Percentiles rank a stretch among this genome's conserved stretches.
Conservation (phyloP, 2,888 invertebrate genomes). For the Hirtodrosophila confusa region DNA sequence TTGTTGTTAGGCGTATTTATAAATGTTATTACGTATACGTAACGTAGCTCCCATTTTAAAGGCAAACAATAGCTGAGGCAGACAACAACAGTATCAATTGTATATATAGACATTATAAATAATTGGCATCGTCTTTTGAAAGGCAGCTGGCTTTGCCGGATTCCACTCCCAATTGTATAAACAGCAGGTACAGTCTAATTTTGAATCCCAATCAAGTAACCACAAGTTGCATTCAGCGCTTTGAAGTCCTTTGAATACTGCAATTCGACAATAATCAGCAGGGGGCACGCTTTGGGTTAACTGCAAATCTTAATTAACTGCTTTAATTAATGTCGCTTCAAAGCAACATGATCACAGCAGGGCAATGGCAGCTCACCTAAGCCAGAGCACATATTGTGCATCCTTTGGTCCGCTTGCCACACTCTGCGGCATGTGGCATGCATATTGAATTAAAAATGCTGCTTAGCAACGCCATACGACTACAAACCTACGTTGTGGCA, state of each 20-base stretch:
- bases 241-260: slow-evolving; percentile 11
- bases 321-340: slow-evolving; percentile 29
- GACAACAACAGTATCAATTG: slow-evolving; percentile 18
- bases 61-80: slow-evolving; percentile 54
- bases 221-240: neutral
- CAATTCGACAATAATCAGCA: slow-evolving; percentile 3
- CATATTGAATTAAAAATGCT: slow-evolving; percentile 68
- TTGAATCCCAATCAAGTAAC: neutral
- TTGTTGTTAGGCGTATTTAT: slow-evolving; percentile 77
- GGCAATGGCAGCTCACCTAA: slow-evolving; percentile 10
- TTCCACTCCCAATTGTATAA: too few relatives aligned
- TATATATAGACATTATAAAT: slow-evolving; percentile 23
- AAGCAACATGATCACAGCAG: neutral
- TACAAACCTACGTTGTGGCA: slow-evolving; percentile 57
- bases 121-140: slow-evolving; percentile 37
- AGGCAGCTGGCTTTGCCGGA: neutral
- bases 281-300: slow-evolving; percentile 5
- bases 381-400: slow-evolving; percentile 2
- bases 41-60: slow-evolving; percentile 64
- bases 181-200: too few relatives aligned
- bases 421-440: slow-evolving; percentile 21
- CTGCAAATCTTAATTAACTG: slow-evolving; percentile 25
- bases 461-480: slow-evolving; percentile 53
- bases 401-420: neutral
- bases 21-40: slow-evolving; percentile 79